phyloP scores from a whole-genome alignment of 1,140 invertebrate species.

The Drosophila nebulosa region DNA sequence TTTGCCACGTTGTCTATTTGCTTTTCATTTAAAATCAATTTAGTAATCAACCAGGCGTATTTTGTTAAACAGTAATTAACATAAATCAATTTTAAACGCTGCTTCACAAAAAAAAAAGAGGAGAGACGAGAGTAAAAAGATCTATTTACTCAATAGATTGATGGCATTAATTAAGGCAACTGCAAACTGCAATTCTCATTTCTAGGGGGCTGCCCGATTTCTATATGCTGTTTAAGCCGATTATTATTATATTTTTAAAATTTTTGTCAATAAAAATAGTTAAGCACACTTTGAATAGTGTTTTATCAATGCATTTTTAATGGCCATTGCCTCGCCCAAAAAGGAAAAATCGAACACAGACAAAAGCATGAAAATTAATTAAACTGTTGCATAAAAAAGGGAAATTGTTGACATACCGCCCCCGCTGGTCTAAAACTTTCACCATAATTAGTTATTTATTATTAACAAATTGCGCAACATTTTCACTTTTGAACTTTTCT shows the following conservation, averaged over 20 bases:
- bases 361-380: constrained; percentile 60
- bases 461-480: constrained; percentile 5
- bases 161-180: constrained; percentile 54
- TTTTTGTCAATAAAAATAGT: background rate
- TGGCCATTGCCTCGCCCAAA: background rate
- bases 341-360: too few species aligned
- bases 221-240: background rate
- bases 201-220: background rate
- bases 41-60: constrained; percentile 60
- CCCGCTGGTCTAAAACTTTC: constrained; percentile 6
- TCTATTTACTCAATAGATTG: constrained; percentile 55
- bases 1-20: constrained; percentile 32
- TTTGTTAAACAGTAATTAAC: constrained; percentile 77
- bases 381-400: constrained; percentile 22
- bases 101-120: constrained; percentile 31
- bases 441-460: constrained; percentile 41
- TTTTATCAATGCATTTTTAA: constrained; percentile 25
- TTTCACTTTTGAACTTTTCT: background rate
- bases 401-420: too few species aligned
- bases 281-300: background rate
- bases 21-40: constrained; percentile 74
- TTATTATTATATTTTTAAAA: background rate
- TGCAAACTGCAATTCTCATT: background rate
- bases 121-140: too few species aligned
- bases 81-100: constrained; percentile 66